These are phyloP conservation scores for Tiliacea aurago DNA, from an alignment of 2,888 invertebrate species.

Conservation along the genomic window DNA sequence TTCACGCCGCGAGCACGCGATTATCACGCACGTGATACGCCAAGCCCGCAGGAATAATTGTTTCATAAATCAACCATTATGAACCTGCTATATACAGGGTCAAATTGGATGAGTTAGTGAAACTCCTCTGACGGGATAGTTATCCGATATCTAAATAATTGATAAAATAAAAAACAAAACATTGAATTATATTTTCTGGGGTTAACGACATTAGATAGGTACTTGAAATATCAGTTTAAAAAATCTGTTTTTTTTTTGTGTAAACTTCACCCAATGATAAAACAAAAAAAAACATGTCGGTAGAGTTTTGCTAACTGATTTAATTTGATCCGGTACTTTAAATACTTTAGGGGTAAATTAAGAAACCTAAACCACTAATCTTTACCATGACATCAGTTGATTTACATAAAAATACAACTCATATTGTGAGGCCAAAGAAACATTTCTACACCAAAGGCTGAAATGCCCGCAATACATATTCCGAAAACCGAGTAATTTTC, in stretches of 20 bases:
- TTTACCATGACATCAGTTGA: not conserved
- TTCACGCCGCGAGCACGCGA: not conserved
- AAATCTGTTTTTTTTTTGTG: too few relatives aligned
- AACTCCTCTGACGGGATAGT: too few relatives aligned
- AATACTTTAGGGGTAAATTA: not conserved
- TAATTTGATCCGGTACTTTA: not conserved
- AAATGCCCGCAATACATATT: constrained; percentile 33
- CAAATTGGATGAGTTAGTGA: not conserved
- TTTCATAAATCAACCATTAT: not conserved
- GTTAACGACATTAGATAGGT: too few relatives aligned
- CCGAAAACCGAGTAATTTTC: constrained; percentile 35
- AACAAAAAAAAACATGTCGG: too few relatives aligned
- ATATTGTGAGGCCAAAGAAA: constrained; percentile 33
- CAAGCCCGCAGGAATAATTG: not conserved
- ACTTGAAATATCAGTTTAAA: too few relatives aligned
- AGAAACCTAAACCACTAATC: not conserved
- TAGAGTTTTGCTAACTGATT: not conserved
- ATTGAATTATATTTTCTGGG: too few relatives aligned
- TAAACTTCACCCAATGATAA: not conserved
- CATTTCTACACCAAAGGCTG: constrained; percentile 23
- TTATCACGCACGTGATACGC: not conserved
- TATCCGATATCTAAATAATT: too few relatives aligned
- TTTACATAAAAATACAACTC: constrained; percentile 8
- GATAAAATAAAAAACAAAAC: too few relatives aligned
- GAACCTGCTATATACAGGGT: not conserved